These are phyloP conservation scores for Catharus ustulatus DNA, from an alignment of 2,797 vertebrate genomes.

Conservation along the genomic window DNA sequence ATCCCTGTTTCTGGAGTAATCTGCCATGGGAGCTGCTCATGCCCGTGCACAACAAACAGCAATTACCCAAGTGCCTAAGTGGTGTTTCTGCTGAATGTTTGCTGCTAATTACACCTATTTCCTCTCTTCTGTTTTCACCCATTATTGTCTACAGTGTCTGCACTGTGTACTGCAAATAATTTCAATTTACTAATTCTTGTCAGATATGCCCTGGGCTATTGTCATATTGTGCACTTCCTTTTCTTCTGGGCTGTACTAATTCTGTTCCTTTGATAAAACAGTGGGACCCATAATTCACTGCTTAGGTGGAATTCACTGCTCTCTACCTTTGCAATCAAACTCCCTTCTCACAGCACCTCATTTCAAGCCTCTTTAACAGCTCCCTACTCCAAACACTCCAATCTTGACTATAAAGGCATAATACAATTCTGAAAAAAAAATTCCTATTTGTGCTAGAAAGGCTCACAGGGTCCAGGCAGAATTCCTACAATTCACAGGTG, in stretches of 20 bases:
- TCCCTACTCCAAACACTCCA: conserved; percentile 44
- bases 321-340: conserved; percentile 49
- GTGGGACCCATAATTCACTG: not conserved
- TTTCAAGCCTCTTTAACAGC: conserved; percentile 56
- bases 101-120: not conserved
- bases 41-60: not conserved
- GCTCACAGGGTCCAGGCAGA: not conserved
- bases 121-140: not conserved
- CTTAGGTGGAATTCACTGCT: conserved; percentile 17
- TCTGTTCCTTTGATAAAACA: conserved; percentile 21
- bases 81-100: not conserved
- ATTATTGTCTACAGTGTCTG: not conserved
- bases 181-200: conserved; percentile 52
- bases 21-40: not conserved
- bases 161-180: not conserved
- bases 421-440: not conserved
- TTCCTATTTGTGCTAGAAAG: not conserved
- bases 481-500: not conserved
- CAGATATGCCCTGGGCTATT: conserved; percentile 41
- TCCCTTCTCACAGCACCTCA: conserved; percentile 51
- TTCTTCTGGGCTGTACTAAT: conserved; percentile 49
- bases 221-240: conserved; percentile 35
- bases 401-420: not conserved
- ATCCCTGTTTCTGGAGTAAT: not conserved
- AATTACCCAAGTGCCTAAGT: not conserved